phyloP scores from a whole-genome alignment of 1,140 invertebrate genomes.

The Potamilus streckersoni region DNA sequence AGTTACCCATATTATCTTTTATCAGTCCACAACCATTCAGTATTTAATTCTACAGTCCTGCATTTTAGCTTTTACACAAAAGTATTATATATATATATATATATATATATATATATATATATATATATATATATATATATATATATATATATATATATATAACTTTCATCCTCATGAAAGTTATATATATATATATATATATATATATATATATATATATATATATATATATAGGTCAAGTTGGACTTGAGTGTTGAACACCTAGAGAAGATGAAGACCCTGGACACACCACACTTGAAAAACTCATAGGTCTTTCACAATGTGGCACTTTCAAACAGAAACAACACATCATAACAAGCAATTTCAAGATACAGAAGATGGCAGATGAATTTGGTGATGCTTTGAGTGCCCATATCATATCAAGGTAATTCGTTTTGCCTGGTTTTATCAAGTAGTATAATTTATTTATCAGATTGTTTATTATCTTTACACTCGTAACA shows the following conservation, averaged over 20 bases:
- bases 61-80: too few relatives aligned
- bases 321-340: neutral
- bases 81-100: too few relatives aligned
- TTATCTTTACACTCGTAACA: too few relatives aligned
- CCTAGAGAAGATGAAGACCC: neutral
- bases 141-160: too few relatives aligned
- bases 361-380: too few relatives aligned
- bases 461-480: too few relatives aligned
- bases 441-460: neutral
- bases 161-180: too few relatives aligned
- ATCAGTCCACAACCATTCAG: too few relatives aligned
- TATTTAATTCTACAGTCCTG: too few relatives aligned
- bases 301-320: neutral
- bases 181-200: neutral
- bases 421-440: neutral
- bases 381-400: neutral
- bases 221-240: neutral
- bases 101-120: too few relatives aligned
- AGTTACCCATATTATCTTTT: too few relatives aligned
- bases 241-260: neutral
- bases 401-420: neutral
- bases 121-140: too few relatives aligned
- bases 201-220: neutral
- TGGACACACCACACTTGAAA: slow-evolving; percentile 3
- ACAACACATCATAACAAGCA: neutral